Conservation (phyloP, 2,888 invertebrate species). For the Drosophila lutescens region DNA sequence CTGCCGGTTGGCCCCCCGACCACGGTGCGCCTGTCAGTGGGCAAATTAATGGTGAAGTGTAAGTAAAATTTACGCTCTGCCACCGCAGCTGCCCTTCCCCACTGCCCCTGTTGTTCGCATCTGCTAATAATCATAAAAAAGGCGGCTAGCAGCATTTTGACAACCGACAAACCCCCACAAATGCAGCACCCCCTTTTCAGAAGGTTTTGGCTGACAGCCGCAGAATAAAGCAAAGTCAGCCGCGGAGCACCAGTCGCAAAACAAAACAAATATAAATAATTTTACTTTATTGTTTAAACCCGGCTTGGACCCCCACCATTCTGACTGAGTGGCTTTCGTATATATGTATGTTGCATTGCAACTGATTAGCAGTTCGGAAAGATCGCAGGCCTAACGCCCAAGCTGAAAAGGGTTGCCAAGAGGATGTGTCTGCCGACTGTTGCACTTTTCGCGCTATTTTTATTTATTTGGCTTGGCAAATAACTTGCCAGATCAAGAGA, state of each 20-base stretch:
- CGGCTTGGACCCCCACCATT: constrained; percentile 30
- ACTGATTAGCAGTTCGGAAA: constrained; percentile 35
- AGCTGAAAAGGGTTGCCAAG: constrained; percentile 12
- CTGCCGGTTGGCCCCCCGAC: constrained; percentile 18
- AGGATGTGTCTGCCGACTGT: constrained; percentile 19
- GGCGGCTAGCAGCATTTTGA: constrained; percentile 62
- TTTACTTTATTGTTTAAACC: constrained; percentile 66
- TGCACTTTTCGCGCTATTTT: constrained; percentile 51
- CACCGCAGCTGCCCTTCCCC: constrained; percentile 29
- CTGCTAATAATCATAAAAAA: constrained; percentile 77
- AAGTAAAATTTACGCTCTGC: constrained; percentile 73
- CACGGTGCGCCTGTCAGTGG: constrained; percentile 51
- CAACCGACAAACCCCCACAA: constrained; percentile 45
- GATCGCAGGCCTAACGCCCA: neutral
- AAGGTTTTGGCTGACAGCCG: constrained; percentile 64
- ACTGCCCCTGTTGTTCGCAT: constrained; percentile 33
- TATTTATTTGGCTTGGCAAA: constrained; percentile 59
- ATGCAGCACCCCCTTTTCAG: constrained; percentile 27
- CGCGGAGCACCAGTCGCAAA: constrained; percentile 12
- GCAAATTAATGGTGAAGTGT: constrained; percentile 74
- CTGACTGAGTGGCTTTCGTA: constrained; percentile 12
- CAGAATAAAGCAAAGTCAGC: constrained; percentile 48
- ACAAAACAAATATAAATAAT: constrained; percentile 69
- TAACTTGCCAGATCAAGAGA: constrained; percentile 26
- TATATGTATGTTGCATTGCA: constrained; percentile 43